Percentiles rank a stretch among this genome's conserved stretches.
phyloP scores from a whole-genome alignment of 1,140 invertebrate genomes.

The Steinernema feltiae region DNA sequence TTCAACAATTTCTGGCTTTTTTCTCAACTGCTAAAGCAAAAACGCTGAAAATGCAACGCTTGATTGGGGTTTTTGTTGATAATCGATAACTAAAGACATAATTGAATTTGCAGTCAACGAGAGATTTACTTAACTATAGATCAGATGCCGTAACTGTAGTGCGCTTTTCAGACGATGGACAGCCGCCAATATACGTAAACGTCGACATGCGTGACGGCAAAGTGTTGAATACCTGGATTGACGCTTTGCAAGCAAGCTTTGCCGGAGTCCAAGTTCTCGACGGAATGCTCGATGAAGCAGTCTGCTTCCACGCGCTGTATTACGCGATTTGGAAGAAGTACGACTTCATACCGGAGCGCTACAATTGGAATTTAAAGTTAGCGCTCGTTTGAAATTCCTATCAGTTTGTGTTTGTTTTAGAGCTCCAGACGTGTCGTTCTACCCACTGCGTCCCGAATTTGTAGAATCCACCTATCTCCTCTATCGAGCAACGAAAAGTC shows the following conservation, averaged over 20 bases:
- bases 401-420: too few species aligned
- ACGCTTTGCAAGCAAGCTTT: constrained; percentile 63
- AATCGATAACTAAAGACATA: too few species aligned
- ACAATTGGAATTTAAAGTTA: constrained; percentile 66
- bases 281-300: constrained; percentile 70
- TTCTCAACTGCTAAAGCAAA: too few species aligned
- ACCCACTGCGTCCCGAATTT: constrained; percentile 68
- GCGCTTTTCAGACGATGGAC: constrained; percentile 61
- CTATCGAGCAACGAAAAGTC: constrained; percentile 69
- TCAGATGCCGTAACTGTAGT: too few species aligned
- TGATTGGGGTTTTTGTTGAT: too few species aligned
- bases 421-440: constrained; percentile 67
- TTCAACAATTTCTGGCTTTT: too few species aligned
- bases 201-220: constrained; percentile 68
- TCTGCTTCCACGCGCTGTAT: constrained; percentile 68
- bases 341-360: constrained; percentile 67
- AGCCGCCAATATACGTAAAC: constrained; percentile 69
- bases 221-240: constrained; percentile 67
- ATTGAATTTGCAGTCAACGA: too few species aligned
- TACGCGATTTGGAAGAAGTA: constrained; percentile 68
- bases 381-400: background rate
- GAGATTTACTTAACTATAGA: too few species aligned
- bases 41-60: too few species aligned
- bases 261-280: constrained; percentile 63
- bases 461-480: constrained; percentile 69